phyloP scores from a whole-genome alignment of 1,140 invertebrate species.

The Zaprionus capensis region DNA sequence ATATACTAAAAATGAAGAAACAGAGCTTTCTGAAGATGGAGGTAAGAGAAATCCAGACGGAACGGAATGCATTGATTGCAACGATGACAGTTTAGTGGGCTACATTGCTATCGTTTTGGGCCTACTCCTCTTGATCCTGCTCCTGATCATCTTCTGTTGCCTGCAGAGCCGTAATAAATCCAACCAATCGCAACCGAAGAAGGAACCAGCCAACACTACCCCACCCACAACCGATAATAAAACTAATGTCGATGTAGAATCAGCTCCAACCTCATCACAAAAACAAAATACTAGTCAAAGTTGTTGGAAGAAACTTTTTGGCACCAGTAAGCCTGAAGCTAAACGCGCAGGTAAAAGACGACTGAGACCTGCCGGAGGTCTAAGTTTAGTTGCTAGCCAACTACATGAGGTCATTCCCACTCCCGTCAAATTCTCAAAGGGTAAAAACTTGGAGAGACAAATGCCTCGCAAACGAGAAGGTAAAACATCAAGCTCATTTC shows the following conservation, averaged over 20 bases:
- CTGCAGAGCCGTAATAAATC: conserved; percentile 26
- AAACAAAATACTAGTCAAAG: not conserved
- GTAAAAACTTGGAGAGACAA: conserved; percentile 3
- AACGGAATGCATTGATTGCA: conserved; percentile 54
- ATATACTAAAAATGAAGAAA: not conserved
- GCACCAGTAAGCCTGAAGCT: not conserved
- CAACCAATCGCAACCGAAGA: not conserved
- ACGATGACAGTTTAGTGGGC: conserved; percentile 31
- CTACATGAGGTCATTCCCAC: not conserved
- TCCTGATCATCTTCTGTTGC: conserved; percentile 58
- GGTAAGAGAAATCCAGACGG: not conserved
- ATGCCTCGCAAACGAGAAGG: conserved; percentile 20
- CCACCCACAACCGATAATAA: not conserved
- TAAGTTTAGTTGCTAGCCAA: conserved; percentile 12
- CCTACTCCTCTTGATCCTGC: conserved; percentile 43
- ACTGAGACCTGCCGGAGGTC: not conserved
- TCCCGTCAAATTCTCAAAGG: not conserved
- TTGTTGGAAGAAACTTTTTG: conserved; percentile 20
- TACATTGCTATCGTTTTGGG: conserved; percentile 49
- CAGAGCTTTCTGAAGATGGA: not conserved
- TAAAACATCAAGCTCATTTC: not conserved
- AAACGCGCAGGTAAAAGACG: not conserved
- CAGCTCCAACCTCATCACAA: not conserved
- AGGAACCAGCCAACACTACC: not conserved
- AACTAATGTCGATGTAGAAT: not conserved